phyloP scores from a whole-genome alignment of 2,113 vertebrate genomes.

The Spheniscus mendiculus region DNA sequence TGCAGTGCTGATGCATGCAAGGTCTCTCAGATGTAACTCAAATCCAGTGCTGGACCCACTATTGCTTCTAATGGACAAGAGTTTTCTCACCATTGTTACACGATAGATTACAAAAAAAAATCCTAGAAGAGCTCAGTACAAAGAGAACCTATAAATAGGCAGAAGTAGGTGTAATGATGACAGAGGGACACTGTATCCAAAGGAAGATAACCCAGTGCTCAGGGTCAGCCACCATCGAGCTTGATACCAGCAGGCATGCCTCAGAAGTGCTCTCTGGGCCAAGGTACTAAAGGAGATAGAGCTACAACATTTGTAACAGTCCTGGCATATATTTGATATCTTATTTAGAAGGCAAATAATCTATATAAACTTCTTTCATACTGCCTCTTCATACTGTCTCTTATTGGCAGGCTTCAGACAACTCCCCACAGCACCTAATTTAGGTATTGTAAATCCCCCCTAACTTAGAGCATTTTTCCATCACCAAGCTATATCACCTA shows the following conservation, averaged over 20 bases:
- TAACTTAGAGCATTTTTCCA: background rate
- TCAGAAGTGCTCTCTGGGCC: background rate
- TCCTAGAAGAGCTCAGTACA: background rate
- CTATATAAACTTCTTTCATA: background rate
- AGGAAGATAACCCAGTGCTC: background rate
- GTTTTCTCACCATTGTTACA: background rate
- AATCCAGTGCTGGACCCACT: background rate
- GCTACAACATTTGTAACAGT: background rate
- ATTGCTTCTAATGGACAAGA: background rate
- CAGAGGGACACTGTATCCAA: background rate
- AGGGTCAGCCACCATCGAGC: fast-evolving
- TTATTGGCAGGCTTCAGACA: background rate
- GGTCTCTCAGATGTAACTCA: background rate
- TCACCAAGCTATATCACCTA: background rate
- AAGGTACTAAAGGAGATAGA: background rate
- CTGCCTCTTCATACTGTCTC: background rate
- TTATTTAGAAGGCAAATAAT: background rate
- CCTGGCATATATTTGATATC: background rate
- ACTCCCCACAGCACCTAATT: background rate
- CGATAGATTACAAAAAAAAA: background rate
- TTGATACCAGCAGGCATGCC: fast-evolving
- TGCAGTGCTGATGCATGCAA: background rate
- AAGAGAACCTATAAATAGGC: background rate
- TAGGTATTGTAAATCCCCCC: background rate
- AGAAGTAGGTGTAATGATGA: background rate